These are phyloP conservation scores for Choristoneura rosaceana DNA, from an alignment of 2,888 invertebrate genomes.

Conservation along the genomic window DNA sequence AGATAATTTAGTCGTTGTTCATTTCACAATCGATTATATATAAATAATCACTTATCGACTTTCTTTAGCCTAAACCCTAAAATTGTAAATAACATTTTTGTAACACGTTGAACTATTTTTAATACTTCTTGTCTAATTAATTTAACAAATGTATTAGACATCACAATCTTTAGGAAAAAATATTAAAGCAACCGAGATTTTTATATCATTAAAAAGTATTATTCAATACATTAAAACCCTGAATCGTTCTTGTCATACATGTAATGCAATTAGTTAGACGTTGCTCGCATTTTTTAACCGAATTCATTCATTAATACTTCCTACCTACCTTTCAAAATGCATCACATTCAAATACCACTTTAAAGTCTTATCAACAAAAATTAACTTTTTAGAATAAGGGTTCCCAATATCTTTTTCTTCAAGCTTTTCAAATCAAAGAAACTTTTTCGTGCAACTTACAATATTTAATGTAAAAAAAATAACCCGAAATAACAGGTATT, in stretches of 20 bases:
- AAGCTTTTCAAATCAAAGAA: no score
- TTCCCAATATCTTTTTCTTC: no score
- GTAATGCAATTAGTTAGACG: neutral
- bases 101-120: neutral
- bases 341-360: neutral
- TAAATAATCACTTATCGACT: neutral
- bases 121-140: neutral
- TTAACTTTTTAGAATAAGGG: neutral
- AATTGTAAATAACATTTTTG: neutral
- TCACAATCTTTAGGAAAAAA: conserved; percentile 5
- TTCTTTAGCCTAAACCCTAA: neutral
- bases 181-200: neutral
- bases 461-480: no score
- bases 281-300: neutral
- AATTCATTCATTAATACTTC: neutral
- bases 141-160: neutral
- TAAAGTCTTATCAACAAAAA: neutral
- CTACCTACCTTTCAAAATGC: neutral
- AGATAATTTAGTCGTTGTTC: neutral
- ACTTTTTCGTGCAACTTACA: no score
- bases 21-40: neutral
- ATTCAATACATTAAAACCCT: neutral
- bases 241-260: conserved; percentile 8
- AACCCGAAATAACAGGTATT: no score
- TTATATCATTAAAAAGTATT: neutral